These are phyloP conservation scores for Hoplostethus atlanticus DNA, from an alignment of 2,797 vertebrate species.

Conservation along the genomic window DNA sequence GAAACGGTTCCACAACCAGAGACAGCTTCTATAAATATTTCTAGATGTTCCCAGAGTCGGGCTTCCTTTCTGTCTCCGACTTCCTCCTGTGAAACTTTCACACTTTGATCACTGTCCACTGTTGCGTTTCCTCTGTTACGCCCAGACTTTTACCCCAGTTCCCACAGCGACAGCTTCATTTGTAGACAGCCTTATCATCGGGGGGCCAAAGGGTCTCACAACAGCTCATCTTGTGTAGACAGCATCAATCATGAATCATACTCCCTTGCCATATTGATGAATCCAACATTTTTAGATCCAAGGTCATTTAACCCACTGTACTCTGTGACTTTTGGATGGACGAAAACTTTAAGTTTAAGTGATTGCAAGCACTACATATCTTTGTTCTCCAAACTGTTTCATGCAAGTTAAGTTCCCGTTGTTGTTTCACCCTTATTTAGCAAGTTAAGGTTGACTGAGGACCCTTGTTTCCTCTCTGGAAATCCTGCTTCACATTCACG, in stretches of 20 bases:
- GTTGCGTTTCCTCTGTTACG: conserved; percentile 17
- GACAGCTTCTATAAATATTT: conserved; percentile 27
- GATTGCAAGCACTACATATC: no score
- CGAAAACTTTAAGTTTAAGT: no score
- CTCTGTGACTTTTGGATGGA: not conserved
- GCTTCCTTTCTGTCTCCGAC: conserved; percentile 22
- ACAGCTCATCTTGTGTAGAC: not conserved
- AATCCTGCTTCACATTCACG: not conserved
- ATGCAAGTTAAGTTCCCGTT: not conserved
- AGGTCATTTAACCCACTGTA: not conserved
- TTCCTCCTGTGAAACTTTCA: no score
- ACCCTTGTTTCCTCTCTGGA: not conserved
- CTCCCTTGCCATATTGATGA: not conserved
- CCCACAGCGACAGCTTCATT: conserved; percentile 17
- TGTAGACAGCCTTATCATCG: conserved; percentile 9
- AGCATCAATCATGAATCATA: conserved; percentile 1
- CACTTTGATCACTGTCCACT: conserved; percentile 28
- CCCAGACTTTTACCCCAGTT: conserved; percentile 10
- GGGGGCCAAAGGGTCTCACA: not conserved
- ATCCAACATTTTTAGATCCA: not conserved
- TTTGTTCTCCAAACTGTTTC: no score
- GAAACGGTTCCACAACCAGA: conserved; percentile 17
- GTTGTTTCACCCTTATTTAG: not conserved
- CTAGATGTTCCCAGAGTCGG: conserved; percentile 10
- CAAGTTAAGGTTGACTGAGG: not conserved